Evolutionary conservation across 2,113 vertebrate species (phyloP).

Genomic region (Mugil cephalus): DNA sequence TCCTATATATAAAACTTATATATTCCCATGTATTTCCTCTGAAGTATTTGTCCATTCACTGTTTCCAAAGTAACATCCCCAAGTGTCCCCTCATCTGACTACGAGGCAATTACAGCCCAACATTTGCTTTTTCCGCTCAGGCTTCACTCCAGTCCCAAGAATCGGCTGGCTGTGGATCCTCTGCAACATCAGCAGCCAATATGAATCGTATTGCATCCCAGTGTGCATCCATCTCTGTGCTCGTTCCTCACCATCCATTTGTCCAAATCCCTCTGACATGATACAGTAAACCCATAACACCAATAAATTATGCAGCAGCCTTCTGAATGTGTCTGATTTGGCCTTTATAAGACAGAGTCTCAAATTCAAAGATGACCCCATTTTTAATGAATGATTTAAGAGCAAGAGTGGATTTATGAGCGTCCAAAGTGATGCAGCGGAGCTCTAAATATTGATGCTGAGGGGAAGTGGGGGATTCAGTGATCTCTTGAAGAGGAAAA

Average conservation of each 20-base stretch:
- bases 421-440: constrained; percentile 68
- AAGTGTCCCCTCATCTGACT: constrained; percentile 38
- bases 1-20: background rate
- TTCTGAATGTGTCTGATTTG: constrained; percentile 46
- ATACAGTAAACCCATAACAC: constrained; percentile 42
- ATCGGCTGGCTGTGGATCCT: constrained; percentile 18
- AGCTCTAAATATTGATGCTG: constrained; percentile 77
- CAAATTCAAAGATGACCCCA: constrained; percentile 55
- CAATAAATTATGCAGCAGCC: constrained; percentile 66
- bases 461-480: constrained; percentile 23
- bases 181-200: background rate
- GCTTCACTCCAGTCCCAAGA: constrained; percentile 15
- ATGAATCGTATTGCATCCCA: constrained; percentile 35
- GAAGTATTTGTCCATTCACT: background rate
- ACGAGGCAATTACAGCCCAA: constrained; percentile 42
- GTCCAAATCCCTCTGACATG: constrained; percentile 32
- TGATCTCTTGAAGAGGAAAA: constrained; percentile 55
- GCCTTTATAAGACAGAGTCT: constrained; percentile 47
- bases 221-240: constrained; percentile 23
- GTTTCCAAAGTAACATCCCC: constrained; percentile 16
- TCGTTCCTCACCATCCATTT: constrained; percentile 30
- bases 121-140: constrained; percentile 59
- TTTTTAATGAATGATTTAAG: constrained; percentile 74
- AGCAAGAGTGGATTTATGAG: constrained; percentile 65
- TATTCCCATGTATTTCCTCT: background rate